Percentiles rank a stretch among this genome's conserved stretches.
These are phyloP conservation scores for Corythoichthys haematopterus DNA, from an alignment of 2,113 vertebrate genomes.

Conservation along the genomic window DNA sequence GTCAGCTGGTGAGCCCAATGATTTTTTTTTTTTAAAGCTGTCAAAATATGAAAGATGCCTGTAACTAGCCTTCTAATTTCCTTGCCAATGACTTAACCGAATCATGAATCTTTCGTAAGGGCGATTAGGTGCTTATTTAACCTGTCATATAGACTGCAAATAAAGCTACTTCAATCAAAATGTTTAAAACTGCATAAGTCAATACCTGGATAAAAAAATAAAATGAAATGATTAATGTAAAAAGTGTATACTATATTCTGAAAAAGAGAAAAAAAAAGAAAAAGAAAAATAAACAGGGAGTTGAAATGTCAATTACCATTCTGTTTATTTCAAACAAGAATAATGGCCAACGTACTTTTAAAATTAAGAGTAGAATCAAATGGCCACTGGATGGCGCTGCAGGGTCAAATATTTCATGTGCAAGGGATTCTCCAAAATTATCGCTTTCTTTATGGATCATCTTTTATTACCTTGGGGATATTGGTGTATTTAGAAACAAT, in stretches of 20 bases:
- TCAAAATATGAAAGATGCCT: constrained; percentile 41
- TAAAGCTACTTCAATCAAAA: not conserved
- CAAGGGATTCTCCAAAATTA: not conserved
- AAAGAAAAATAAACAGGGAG: not conserved
- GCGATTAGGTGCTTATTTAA: constrained; percentile 16
- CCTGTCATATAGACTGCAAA: not conserved
- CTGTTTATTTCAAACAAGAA: not conserved
- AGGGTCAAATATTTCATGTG: constrained; percentile 38
- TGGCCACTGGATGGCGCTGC: constrained; percentile 69
- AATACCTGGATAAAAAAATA: not conserved
- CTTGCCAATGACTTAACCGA: constrained; percentile 32
- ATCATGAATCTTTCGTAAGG: constrained; percentile 16
- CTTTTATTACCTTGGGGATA: not conserved
- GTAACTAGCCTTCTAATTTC: constrained; percentile 52
- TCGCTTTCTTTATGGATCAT: not conserved
- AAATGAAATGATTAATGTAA: no score
- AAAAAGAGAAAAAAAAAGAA: no score
- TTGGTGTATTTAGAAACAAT: not conserved
- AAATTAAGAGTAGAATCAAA: not conserved
- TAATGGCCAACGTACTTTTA: not conserved
- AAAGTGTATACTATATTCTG: no score
- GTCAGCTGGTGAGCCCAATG: no score
- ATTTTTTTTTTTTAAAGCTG: not conserved
- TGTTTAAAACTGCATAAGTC: not conserved
- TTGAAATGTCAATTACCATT: not conserved